Conservation (phyloP, 1,140 invertebrate genomes). For the Drosophila subobscura region DNA sequence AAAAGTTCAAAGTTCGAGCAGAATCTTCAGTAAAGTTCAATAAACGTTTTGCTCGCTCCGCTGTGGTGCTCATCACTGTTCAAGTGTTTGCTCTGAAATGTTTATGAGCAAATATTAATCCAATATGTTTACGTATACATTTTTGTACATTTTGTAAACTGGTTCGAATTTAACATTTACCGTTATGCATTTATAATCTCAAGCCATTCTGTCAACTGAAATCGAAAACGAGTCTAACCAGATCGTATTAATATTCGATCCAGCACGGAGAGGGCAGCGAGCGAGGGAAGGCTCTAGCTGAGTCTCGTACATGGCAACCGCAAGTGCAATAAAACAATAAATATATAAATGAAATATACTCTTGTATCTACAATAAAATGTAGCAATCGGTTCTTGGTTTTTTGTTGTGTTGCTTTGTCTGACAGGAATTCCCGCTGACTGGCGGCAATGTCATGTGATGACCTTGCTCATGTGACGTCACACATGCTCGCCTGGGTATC, state of each 20-base stretch:
- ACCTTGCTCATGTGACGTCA: conserved; percentile 72
- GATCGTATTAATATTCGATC: conserved; percentile 54
- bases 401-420: conserved; percentile 23
- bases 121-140: conserved; percentile 6
- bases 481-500: conserved; percentile 21
- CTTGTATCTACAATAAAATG: conserved; percentile 26
- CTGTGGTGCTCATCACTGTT: conserved; percentile 13
- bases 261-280: conserved; percentile 8
- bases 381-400: not conserved
- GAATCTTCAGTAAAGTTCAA: conserved; percentile 24
- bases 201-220: conserved; percentile 32
- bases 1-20: conserved; percentile 32
- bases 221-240: conserved; percentile 70
- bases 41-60: conserved; percentile 26
- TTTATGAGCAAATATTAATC: conserved; percentile 13
- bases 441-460: conserved; percentile 60
- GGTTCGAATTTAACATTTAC: conserved; percentile 71
- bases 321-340: conserved; percentile 58
- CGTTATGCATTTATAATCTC: conserved; percentile 54
- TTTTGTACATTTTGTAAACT: conserved; percentile 34
- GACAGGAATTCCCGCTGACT: conserved; percentile 71
- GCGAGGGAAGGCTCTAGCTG: conserved; percentile 47
- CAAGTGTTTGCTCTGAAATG: conserved; percentile 36
- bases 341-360: conserved; percentile 27
- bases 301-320: conserved; percentile 54